These are phyloP conservation scores for Aphis gossypii DNA, from an alignment of 1,140 invertebrate genomes.

Conservation along the genomic window DNA sequence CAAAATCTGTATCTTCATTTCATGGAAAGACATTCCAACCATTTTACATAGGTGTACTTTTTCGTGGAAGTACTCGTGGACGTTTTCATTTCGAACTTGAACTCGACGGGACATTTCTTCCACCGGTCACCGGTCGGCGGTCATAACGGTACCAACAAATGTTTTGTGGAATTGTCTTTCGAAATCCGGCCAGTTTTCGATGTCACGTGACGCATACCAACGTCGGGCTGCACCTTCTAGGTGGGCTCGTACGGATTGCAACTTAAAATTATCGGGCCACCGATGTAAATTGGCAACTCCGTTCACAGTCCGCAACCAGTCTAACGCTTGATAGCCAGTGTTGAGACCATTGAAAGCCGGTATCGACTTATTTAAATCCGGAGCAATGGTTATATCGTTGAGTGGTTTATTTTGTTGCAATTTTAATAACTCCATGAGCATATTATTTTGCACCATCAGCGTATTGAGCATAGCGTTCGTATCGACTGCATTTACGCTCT, in stretches of 20 bases:
- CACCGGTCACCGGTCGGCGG: background rate
- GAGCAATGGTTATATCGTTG: background rate
- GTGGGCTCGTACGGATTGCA: background rate
- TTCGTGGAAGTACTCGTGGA: background rate
- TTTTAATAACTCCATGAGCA: too few relatives aligned
- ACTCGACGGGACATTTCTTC: background rate
- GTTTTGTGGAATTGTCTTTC: background rate
- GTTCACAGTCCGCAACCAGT: slow-evolving; percentile 1
- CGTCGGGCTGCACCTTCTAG: background rate
- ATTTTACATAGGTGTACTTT: background rate
- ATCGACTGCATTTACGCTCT: too few relatives aligned
- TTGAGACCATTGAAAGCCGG: background rate
- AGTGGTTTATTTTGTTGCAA: background rate
- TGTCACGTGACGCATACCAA: background rate
- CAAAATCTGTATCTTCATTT: background rate
- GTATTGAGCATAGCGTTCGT: too few relatives aligned
- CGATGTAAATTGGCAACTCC: background rate
- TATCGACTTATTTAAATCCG: background rate
- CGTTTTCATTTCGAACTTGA: background rate
- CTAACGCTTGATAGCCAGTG: background rate
- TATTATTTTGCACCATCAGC: too few relatives aligned
- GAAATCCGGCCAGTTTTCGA: background rate
- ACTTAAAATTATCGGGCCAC: background rate
- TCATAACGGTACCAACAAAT: background rate
- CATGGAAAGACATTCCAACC: background rate